Evolutionary conservation across 2,113 vertebrate species (phyloP), one percentile per base, ranked within the genome.

Genomic region (Psephotus haematonotus): DNA sequence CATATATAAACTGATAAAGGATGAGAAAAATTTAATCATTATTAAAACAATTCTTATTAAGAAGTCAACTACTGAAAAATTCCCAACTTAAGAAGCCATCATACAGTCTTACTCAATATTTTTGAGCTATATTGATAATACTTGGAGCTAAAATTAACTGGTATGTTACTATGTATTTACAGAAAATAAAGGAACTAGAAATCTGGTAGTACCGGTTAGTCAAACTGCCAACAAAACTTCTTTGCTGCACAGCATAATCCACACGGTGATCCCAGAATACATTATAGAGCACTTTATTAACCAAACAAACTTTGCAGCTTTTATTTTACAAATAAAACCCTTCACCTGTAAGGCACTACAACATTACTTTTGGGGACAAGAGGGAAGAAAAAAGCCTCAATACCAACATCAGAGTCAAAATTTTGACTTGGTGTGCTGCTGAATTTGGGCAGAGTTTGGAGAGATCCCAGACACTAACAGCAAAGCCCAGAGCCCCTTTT

Each of bases 131-230:
- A 91, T 27, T 62, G 89, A 13, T 85, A 65, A 76, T 84, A 89
- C 74, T 69, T 69, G 62, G 52, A 88, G 50, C 44, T 90, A 82
- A 88, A 92, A 69, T 82, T 68, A 92, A 72, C 39, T 29, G n/a
- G 35, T 79, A 69, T 22, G 9, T 60, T 85, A 84, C 90, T 82
- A 92, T 25, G 12, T 22, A 67, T 82, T 95, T 91, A 87, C 39
- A 91, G 76, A 92, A 92, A 91, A 92, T 68, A 95, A 92, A 93
- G 27, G 50, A 92, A 84, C 43, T 50, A 82, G 79, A 93, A 90
- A 86, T 85, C n/a, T 71, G 78, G 47, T 35, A 55, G 33, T 28
- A 68, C 22, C 81, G 64, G 80, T 93, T 95, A 94, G 93, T 95
- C 92, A 92, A 81, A 93, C 62, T 92, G 77, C 78, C 80, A 92